Conservation (phyloP, 2,888 invertebrate genomes). For the Folsomia manolachei region DNA sequence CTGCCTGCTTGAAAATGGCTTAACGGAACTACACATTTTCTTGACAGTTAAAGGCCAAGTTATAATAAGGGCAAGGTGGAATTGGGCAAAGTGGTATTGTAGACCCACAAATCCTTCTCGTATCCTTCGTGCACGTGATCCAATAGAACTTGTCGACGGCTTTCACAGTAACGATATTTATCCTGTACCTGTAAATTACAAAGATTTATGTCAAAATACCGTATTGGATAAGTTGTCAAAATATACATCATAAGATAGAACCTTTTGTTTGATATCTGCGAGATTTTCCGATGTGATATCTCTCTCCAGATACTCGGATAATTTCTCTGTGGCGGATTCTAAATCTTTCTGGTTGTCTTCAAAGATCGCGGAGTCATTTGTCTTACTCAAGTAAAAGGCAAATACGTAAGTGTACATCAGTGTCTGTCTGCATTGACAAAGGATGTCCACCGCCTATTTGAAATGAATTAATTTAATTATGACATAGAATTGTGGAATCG, state of each 20-base stretch:
- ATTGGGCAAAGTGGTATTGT: conserved; percentile 67
- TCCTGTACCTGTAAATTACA: conserved; percentile 50
- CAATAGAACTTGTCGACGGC: conserved; percentile 87
- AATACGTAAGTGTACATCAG: conserved; percentile 99
- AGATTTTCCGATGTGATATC: conserved; percentile 97
- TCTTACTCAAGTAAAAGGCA: conserved; percentile 95
- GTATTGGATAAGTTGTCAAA: conserved; percentile 12
- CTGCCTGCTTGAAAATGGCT: not conserved
- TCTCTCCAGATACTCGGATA: conserved; percentile 95
- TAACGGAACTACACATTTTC: not conserved
- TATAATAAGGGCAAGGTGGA: too few species aligned
- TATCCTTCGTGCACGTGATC: conserved; percentile 99
- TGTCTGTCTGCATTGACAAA: conserved; percentile 95
- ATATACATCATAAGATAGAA: conserved; percentile 57
- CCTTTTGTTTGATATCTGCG: conserved; percentile 96
- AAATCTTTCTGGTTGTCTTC: conserved; percentile 98
- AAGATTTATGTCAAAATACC: not conserved
- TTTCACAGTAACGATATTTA: conserved; percentile 87
- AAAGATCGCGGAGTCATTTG: conserved; percentile 98
- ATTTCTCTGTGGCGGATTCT: conserved; percentile 93
- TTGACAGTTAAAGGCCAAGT: not conserved
- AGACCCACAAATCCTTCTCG: conserved; percentile 98
- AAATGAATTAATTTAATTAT: not conserved
- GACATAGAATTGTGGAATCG: not conserved
- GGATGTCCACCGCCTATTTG: conserved; percentile 87